Conservation (phyloP, 2,888 invertebrate genomes). For the Hyalella azteca region DNA sequence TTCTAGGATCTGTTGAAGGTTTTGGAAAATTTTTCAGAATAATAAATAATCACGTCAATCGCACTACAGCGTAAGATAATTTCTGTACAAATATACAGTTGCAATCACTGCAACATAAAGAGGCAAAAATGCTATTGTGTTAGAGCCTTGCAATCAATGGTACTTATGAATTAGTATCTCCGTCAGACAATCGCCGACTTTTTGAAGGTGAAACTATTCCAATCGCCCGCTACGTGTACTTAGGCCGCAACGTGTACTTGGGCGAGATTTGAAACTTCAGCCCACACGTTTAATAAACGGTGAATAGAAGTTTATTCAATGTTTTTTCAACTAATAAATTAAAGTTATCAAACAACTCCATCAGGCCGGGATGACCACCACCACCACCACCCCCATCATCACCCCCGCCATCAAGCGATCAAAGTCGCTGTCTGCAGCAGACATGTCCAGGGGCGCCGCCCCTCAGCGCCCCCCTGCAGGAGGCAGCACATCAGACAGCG, state of each 20-base stretch:
- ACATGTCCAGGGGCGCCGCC: constrained; percentile 63
- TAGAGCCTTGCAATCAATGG: too few relatives aligned
- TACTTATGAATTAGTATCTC: too few relatives aligned
- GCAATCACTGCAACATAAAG: too few relatives aligned
- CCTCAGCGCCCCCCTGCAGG: neutral
- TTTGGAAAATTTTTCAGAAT: too few relatives aligned
- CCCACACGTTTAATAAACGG: neutral
- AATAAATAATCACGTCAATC: too few relatives aligned
- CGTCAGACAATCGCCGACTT: neutral
- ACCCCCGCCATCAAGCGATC: constrained; percentile 71
- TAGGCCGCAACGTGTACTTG: neutral
- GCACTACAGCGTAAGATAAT: too few relatives aligned
- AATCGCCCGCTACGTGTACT: neutral
- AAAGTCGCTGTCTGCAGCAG: constrained; percentile 77
- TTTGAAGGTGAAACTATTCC: neutral
- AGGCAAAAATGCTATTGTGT: too few relatives aligned
- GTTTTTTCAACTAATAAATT: neutral
- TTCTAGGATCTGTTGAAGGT: too few relatives aligned
- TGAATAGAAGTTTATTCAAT: neutral
- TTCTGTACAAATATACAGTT: too few relatives aligned
- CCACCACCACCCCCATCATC: constrained; percentile 17
- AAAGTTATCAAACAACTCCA: neutral
- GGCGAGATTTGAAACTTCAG: neutral
- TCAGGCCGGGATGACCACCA: constrained; percentile 40
- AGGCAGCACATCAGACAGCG: neutral